Base-by-base conservation (phyloP, 2,797 vertebrate species). In the Enteromius paludinosus region DNA sequence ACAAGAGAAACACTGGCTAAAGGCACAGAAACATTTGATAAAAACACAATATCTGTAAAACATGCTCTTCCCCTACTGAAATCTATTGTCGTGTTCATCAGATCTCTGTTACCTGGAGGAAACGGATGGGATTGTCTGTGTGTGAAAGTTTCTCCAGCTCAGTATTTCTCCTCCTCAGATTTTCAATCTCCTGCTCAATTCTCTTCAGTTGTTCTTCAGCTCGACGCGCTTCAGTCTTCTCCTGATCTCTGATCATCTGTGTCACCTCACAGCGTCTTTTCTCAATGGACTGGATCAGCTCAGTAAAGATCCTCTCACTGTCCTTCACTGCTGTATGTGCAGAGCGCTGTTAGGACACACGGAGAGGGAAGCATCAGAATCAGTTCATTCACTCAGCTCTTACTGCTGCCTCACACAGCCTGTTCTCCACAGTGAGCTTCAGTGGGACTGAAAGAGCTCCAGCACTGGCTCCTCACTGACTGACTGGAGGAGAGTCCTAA, bases 51-150 rank as follows among this genome's bases (percentile, higher is more conserved):
- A 2, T 2, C 41, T 43, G 41, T 11, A 10, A 2, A 43, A 11
- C 41, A 43, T 6, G 12, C 45, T 28, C 1, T 3, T 66, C 5
- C 2, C 11, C 7, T 68, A 1, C 2, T 23, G 3, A 66, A 66
- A 20, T 14, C 20, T 0, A 3, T 20, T 14, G 65, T 33, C 33
- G 0, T 33, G 66, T 43, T 69, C 1, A 0, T 69, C 38, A 25
- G 38, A 43, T 33, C 2, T 78, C 6, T 68, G 47, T 78, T 25
- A 68, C 77, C 77, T 68, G 77, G 30, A 79, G 49, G 6, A 52
- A 52, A 52, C 2, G 18, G 41, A 25, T 47, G 18, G 8, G 18
- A 52, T 52, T 2, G 18, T 52, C 49, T 52, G 49, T 52, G 0
- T 20, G 2, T 52, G 49, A 52, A 52, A 52, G 49, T 2, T 52